Base-by-base conservation (phyloP, 2,888 invertebrate genomes). In the Lasioglossum figueresi region DNA sequence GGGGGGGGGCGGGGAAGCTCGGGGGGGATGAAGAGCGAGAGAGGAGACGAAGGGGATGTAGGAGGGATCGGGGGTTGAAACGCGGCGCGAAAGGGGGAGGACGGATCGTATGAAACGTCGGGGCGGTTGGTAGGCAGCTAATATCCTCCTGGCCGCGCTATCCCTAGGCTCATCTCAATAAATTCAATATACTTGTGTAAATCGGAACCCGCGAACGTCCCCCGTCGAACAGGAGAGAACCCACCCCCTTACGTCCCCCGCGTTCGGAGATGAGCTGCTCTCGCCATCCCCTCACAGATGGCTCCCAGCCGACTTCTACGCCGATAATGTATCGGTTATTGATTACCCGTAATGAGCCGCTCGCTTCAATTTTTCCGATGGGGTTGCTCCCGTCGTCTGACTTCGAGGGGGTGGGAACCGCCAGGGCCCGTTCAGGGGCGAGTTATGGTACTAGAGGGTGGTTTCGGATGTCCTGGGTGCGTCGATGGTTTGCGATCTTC, bases 101-200 rank as follows among this genome's bases (percentile, higher is more conserved):
- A 84, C 88, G 88, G 90, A 91, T 90, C 90, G 89, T 89, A 87
- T 90, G 91, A 91, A 93, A 92, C 90, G 92, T 92, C 91, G 92
- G 90, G 89, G 92, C 88, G 92, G 91, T 91, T 93, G 94, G 93
- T 93, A 95, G 95, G 94, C 95, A 95, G 94, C 95, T 95, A 95
- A 95, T 95, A 95, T 95, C 95, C 95, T 95, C 94, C 92, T 93
- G 94, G 94, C 91, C 93, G 93, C 94, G 93, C 94, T 94, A 95
- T 95, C 95, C 95, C 92, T 91, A 93, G 92, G 94, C 95, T 95
- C 95, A 95, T 95, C 95, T 95, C 95, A 95, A 95, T 95, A 95
- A 95, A 95, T 95, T 95, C 95, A 95, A 95, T 95, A 95, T 95
- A 95, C 94, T 94, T 94, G 95, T 94, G 94, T 93, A 94, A 95